These are phyloP conservation scores for Butorides virescens DNA, from an alignment of 2,113 vertebrate species.

Conservation along the genomic window DNA sequence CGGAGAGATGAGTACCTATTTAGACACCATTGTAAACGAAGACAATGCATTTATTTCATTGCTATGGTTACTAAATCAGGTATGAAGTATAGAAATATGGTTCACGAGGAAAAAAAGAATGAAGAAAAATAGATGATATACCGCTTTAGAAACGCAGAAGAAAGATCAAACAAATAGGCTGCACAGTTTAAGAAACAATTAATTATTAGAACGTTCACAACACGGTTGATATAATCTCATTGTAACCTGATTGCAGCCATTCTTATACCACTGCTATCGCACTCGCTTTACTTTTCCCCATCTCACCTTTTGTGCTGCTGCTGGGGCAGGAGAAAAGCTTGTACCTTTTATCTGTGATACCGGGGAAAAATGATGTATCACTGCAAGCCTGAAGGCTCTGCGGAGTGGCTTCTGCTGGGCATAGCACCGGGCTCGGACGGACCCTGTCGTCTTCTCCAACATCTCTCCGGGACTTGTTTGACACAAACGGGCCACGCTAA, in stretches of 20 bases:
- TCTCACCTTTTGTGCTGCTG: background rate
- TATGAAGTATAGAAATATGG: conserved; percentile 25
- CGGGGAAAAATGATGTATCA: background rate
- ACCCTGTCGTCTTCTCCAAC: background rate
- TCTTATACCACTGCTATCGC: background rate
- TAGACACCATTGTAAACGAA: conserved; percentile 60
- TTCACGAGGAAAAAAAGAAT: background rate
- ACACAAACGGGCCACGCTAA: background rate
- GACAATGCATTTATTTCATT: conserved; percentile 61
- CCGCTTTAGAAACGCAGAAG: background rate
- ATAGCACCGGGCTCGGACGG: background rate
- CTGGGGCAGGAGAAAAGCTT: background rate
- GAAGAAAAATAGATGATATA: background rate
- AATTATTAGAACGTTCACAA: conserved; percentile 29
- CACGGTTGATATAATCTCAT: background rate
- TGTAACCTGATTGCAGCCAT: background rate
- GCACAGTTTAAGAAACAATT: conserved; percentile 47
- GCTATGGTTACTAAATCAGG: conserved; percentile 63
- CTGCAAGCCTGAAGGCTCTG: background rate
- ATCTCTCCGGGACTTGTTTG: background rate
- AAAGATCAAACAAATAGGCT: conserved; percentile 7
- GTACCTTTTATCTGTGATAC: background rate
- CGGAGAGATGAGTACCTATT: conserved; percentile 39
- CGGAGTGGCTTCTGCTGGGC: background rate
- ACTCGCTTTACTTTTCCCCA: background rate